Evolutionary conservation across 1,140 invertebrate species (phyloP).

Genomic region (Mizuhopecten yessoensis): DNA sequence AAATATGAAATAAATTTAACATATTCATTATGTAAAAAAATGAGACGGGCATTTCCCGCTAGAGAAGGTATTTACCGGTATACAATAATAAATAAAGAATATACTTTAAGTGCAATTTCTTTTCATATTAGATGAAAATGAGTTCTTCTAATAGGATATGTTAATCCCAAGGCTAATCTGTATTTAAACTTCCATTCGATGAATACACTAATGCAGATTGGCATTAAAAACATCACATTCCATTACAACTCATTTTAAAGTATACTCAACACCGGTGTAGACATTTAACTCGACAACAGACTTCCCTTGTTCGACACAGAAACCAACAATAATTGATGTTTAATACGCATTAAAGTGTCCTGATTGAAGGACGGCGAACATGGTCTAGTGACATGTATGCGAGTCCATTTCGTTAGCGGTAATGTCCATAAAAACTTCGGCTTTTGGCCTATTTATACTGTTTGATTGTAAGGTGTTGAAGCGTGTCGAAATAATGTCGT

Average conservation of each 20-base stretch:
- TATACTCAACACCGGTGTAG: neutral
- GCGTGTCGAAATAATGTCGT: neutral
- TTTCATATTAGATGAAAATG: too few species aligned
- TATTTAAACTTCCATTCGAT: neutral
- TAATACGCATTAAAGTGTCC: neutral
- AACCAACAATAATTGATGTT: neutral
- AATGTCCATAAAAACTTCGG: neutral
- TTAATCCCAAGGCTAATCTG: neutral
- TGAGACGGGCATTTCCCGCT: too few species aligned
- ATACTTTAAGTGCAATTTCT: too few species aligned
- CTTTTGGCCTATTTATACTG: neutral
- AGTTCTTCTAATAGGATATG: neutral
- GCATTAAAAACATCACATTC: neutral
- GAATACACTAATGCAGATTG: neutral
- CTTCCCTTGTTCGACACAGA: neutral
- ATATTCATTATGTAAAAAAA: too few species aligned
- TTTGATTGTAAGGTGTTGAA: constrained; percentile 9
- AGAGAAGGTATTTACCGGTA: too few species aligned
- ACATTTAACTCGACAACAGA: neutral
- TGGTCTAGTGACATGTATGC: neutral
- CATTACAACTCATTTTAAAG: neutral
- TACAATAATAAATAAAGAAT: too few species aligned
- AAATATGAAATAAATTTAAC: too few species aligned
- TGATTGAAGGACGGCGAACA: neutral
- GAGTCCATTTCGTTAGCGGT: constrained; percentile 2